phyloP scores from a whole-genome alignment of 2,888 invertebrate species.

The Xestia ashworthii region DNA sequence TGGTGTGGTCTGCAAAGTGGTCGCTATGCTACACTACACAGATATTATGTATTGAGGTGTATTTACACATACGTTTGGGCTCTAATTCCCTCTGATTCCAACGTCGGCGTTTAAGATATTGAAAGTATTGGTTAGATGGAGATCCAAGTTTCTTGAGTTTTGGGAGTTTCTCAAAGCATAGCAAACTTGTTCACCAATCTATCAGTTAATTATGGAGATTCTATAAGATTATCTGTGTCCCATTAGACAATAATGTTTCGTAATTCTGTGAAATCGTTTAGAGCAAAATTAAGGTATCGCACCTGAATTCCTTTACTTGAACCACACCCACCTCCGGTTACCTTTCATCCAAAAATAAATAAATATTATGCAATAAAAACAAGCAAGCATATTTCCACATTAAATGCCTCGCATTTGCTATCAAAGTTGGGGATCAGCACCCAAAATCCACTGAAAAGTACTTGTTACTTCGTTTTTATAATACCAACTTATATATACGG shows the following conservation, averaged over 20 bases:
- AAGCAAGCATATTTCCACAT: constrained; percentile 37
- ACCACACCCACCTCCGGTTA: not conserved
- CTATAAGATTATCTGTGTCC: not conserved
- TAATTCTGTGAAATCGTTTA: not conserved
- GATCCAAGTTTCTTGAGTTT: not conserved
- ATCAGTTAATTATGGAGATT: not conserved
- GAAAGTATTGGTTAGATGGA: not conserved
- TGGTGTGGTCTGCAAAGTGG: too few relatives aligned
- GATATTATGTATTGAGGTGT: too few relatives aligned
- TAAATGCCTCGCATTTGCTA: constrained; percentile 27
- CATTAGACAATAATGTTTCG: not conserved
- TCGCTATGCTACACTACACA: too few relatives aligned
- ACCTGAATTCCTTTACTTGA: not conserved
- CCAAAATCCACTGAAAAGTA: constrained; percentile 59
- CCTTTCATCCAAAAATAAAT: constrained; percentile 26
- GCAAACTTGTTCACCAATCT: not conserved
- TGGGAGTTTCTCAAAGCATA: not conserved
- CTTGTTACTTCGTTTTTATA: constrained; percentile 53
- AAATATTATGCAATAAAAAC: constrained; percentile 37
- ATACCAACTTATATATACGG: constrained; percentile 51
- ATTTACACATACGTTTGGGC: too few relatives aligned
- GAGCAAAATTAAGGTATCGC: not conserved
- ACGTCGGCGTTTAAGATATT: not conserved
- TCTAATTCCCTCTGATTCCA: too few relatives aligned
- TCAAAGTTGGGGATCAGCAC: constrained; percentile 44